Percentiles rank a stretch among this genome's conserved stretches.
Evolutionary conservation across 2,797 vertebrate genomes (phyloP).

Genomic region (Clarias fuscus): DNA sequence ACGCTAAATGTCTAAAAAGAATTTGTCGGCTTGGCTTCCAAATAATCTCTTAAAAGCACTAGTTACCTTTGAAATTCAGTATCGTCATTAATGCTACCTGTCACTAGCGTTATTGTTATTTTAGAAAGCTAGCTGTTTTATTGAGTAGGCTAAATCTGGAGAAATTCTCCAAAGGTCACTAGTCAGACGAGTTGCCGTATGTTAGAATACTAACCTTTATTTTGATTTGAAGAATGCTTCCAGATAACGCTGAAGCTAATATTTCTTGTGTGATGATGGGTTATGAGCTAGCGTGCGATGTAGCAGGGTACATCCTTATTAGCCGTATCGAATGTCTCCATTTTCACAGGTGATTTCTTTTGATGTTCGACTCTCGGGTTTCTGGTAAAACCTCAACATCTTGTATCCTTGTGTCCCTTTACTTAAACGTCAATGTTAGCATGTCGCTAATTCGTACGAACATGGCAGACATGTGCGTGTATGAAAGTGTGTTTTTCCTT

Average conservation of each 20-base stretch:
- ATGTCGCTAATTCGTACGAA: background rate
- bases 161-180: no score
- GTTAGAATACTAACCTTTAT: no score
- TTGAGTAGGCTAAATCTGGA: no score
- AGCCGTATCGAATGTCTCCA: background rate
- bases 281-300: background rate
- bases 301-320: background rate
- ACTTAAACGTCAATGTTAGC: background rate
- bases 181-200: no score
- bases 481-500: conserved; percentile 12
- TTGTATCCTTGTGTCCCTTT: background rate
- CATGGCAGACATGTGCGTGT: background rate
- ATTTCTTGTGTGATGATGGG: background rate
- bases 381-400: background rate
- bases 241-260: background rate
- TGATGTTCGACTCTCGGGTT: background rate
- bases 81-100: no score
- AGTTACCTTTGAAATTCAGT: no score
- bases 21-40: no score
- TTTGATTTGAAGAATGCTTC: background rate
- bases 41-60: no score
- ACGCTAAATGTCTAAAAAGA: no score
- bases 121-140: no score
- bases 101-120: no score
- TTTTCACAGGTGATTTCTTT: background rate